Base-by-base conservation (phyloP, 2,797 vertebrate genomes). In the Parauchenoglanis ngamensis region DNA sequence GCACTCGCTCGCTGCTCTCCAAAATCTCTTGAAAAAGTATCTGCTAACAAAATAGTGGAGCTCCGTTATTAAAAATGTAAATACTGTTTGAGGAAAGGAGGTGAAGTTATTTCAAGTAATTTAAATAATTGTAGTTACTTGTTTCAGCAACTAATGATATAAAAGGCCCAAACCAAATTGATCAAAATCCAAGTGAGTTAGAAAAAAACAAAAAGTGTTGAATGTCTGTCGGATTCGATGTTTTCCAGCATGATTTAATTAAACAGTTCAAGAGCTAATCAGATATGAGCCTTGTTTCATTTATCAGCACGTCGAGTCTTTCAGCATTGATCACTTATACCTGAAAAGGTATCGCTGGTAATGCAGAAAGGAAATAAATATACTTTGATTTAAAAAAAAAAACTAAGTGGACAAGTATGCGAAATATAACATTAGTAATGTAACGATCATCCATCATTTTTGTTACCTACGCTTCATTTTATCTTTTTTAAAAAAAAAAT, bases 1-100 rank as follows among this genome's bases (percentile, higher is more conserved):
- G 5, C 11, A 3, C 7, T 52, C 7, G 0, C 49, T 4, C 15
- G n/a, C n/a, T 0, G n/a, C n/a, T n/a, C n/a, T 28, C 15, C n/a
- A 13, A 5, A 6, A 5, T 67, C 6, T 67, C 28, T 25, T 31
- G n/a, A 10, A 12, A 31, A 1, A 15, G 4, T 28, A 31, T 49
- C n/a, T 12, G 1, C 72, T 25, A 1, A 23, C 35, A 3, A 23
- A 44, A 21, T 1, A 4, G 17, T 10, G 35, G 40, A 28, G 63
- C 63, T 63, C 2, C 13, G 2, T 11, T 54, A 54, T 11, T 13
- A 52, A 54, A 54, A 54, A 54, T 54, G 52, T 54, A 13, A 13
- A 13, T n/a, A n/a, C n/a, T n/a, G n/a, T n/a, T n/a, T n/a, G n/a
- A n/a, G n/a, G n/a, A n/a, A n/a, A n/a, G n/a, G n/a, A n/a, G n/a